phyloP scores from a whole-genome alignment of 2,797 vertebrate species.

The Clarias pachynema region DNA sequence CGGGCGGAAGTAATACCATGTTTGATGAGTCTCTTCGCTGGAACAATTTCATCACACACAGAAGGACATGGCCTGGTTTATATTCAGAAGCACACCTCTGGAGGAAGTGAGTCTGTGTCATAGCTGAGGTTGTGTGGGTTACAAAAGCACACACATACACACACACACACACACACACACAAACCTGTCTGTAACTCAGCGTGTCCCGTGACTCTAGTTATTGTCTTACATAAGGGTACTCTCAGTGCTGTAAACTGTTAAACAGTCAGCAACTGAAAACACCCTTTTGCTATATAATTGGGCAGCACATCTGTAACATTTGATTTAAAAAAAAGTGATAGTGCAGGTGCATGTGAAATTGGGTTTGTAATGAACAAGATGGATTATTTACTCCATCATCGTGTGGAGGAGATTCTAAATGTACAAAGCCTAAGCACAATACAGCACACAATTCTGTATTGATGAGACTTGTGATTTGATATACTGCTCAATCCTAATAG shows the following conservation, averaged over 20 bases:
- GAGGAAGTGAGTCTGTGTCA: constrained; percentile 39
- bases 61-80: constrained; percentile 30
- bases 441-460: neutral
- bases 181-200: constrained; percentile 4
- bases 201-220: neutral
- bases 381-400: neutral
- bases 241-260: constrained; percentile 1
- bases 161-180: constrained; percentile 12
- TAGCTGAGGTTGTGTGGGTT: constrained; percentile 7
- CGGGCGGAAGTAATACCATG: neutral
- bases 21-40: constrained; percentile 2
- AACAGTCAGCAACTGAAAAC: neutral
- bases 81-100: constrained; percentile 36
- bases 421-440: neutral
- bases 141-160: neutral
- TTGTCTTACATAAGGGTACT: constrained; percentile 21
- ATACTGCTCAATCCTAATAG: neutral
- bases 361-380: neutral
- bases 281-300: neutral
- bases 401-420: neutral
- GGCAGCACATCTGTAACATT: neutral
- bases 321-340: neutral
- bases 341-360: neutral
- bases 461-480: neutral
- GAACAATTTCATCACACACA: constrained; percentile 38